Conservation (phyloP, 2,888 invertebrate species). For the Neoascia interrupta region DNA sequence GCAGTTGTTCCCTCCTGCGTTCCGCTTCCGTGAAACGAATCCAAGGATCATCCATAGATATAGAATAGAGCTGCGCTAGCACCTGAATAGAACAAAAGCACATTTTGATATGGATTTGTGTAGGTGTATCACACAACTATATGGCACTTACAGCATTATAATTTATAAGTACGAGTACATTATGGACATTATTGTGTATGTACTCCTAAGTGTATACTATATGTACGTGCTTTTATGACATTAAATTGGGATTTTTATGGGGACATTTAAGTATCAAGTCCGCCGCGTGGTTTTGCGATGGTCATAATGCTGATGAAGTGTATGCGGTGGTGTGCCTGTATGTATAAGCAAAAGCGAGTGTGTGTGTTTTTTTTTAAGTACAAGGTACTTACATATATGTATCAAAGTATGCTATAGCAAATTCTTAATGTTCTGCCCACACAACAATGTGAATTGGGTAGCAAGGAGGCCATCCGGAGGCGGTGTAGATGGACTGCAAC, state of each 20-base stretch:
- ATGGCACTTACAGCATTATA: slow-evolving; percentile 21
- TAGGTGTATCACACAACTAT: slow-evolving; percentile 29
- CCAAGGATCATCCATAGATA: slow-evolving; percentile 43
- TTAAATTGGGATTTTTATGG: slow-evolving; percentile 67
- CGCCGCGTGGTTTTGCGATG: slow-evolving; percentile 57
- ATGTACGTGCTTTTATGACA: slow-evolving; percentile 56
- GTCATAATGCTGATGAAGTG: slow-evolving; percentile 55
- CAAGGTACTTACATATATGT: background rate
- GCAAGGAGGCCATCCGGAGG: background rate
- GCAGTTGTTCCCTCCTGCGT: background rate
- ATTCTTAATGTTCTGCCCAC: slow-evolving; percentile 48
- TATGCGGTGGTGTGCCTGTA: background rate
- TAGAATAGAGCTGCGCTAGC: slow-evolving; percentile 5
- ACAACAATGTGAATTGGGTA: background rate
- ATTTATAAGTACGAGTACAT: slow-evolving; percentile 34
- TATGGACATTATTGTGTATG: slow-evolving; percentile 20
- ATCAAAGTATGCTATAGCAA: background rate
- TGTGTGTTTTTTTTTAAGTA: slow-evolving; percentile 5
- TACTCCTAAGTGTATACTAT: background rate
- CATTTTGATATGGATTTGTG: slow-evolving; percentile 42
- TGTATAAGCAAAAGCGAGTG: background rate
- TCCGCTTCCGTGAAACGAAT: background rate
- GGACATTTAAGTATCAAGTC: slow-evolving; percentile 64
- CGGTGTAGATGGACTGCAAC: slow-evolving; percentile 1
- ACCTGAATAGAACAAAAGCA: slow-evolving; percentile 65